A percentile compares a stretch with the other conserved stretches of the same genome.
Conservation (phyloP, 1,140 invertebrate species). For the Holotrichia oblita region DNA sequence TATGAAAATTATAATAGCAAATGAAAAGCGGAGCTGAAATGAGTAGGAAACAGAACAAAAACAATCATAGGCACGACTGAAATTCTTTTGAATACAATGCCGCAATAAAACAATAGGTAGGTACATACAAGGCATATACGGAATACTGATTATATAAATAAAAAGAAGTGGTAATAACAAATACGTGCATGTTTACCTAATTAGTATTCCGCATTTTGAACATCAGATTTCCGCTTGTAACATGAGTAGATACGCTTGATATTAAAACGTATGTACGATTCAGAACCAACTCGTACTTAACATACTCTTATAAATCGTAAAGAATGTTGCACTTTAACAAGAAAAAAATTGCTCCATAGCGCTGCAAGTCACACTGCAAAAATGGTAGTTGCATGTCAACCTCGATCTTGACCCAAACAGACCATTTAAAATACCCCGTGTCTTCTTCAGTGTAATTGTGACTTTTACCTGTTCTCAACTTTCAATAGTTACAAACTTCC, state of each 20-base stretch:
- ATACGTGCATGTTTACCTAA: background rate
- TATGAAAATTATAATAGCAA: too few relatives aligned
- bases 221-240: slow-evolving; percentile 18
- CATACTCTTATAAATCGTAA: background rate
- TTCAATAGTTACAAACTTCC: slow-evolving; percentile 41
- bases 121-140: slow-evolving; percentile 21
- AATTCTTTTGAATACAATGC: slow-evolving; percentile 15
- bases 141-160: slow-evolving; percentile 30
- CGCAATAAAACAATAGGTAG: slow-evolving; percentile 27
- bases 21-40: too few relatives aligned
- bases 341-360: background rate
- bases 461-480: slow-evolving; percentile 44
- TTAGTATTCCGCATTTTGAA: slow-evolving; percentile 25
- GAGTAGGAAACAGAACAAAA: background rate
- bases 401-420: slow-evolving; percentile 48
- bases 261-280: background rate
- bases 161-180: slow-evolving; percentile 2
- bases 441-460: slow-evolving; percentile 39
- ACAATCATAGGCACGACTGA: background rate
- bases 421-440: slow-evolving; percentile 46
- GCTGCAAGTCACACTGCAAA: slow-evolving; percentile 30
- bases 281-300: background rate
- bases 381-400: slow-evolving; percentile 41
- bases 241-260: background rate
- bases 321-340: background rate